Base-by-base conservation (phyloP, 1,140 invertebrate genomes). In the Pinna nobilis region DNA sequence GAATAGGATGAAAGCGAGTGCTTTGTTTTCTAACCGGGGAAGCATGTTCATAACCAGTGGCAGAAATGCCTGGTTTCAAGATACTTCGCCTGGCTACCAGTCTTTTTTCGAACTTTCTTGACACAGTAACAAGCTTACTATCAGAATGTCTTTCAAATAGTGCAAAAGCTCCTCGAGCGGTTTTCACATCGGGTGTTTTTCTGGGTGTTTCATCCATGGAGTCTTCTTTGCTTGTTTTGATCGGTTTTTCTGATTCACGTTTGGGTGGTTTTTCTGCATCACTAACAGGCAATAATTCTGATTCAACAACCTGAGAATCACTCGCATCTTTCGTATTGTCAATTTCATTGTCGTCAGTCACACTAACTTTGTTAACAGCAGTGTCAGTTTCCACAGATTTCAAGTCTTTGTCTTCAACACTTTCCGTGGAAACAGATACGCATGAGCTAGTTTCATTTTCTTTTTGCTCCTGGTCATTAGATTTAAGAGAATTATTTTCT, bases 61-160 rank as follows among this genome's bases (percentile, higher is more conserved):
- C 51, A 7, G 28, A 32, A 13, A 51, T 23, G 1, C 47, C n/a
- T 6, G 68, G 64, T 50, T 82, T 80, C 2, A 82, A 49, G 28
- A 82, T 82, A 47, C 81, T 82, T 23, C 81, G 33, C 37, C 81
- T 73, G 2, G 75, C 81, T 1, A 80, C 35, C 28, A 50, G 49
- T 15, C 55, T 59, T 28, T 51, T 76, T 28, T 76, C 67, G 65
- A 81, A 78, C 25, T 74, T 78, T 47, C 79, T 50, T 11, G 72
- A 50, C 5, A 70, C 74, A 4, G 72, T 35, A 2, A 78, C 25
- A 2, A 81, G 57, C 35, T 78, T 81, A 41, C 74, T 76, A 47
- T 81, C 79, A 0, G 79, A 74, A 15, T 78, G 44, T 41, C 63
- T 57, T 23, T 76, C 70, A 47, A 69, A 28, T 20, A 79, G 47